Conservation (phyloP, 2,888 invertebrate species). For the Lithodes maja region DNA sequence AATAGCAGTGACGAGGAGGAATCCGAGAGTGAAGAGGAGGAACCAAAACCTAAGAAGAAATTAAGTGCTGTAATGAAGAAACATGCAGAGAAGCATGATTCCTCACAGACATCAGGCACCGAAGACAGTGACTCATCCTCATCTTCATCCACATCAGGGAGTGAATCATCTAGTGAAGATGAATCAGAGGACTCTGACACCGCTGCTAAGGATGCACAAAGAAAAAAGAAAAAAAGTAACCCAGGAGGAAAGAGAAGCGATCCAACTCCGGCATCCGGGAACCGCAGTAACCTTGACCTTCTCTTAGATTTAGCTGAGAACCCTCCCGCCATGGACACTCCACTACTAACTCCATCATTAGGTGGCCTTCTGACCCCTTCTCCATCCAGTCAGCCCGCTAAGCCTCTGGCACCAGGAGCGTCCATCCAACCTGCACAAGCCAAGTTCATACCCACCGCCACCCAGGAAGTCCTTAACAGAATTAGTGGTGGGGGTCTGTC, state of each 20-base stretch:
- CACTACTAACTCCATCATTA: conserved; percentile 88
- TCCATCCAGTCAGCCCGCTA: conserved; percentile 72
- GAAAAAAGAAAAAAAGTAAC: conserved; percentile 72
- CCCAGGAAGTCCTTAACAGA: conserved; percentile 82
- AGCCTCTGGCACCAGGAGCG: conserved; percentile 43
- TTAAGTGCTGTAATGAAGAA: conserved; percentile 20
- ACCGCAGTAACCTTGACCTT: conserved; percentile 78
- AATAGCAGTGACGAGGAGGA: conserved; percentile 72
- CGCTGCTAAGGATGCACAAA: conserved; percentile 72
- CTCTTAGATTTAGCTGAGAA: conserved; percentile 86
- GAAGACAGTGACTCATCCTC: conserved; percentile 49
- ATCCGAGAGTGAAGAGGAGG: conserved; percentile 61
- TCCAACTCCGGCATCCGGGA: conserved; percentile 18
- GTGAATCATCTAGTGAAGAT: conserved; percentile 40
- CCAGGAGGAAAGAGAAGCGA: neutral
- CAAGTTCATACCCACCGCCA: conserved; percentile 79
- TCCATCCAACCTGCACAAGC: conserved; percentile 79
- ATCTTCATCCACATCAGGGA: conserved; percentile 51
- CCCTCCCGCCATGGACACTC: conserved; percentile 79
- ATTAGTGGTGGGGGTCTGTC: conserved; percentile 80
- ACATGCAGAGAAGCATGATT: conserved; percentile 7
- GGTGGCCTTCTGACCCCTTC: conserved; percentile 86
- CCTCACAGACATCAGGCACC: conserved; percentile 39
- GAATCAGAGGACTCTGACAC: conserved; percentile 43
- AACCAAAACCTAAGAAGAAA: conserved; percentile 13